A percentile compares a stretch with the other conserved stretches of the same genome.
Conservation (phyloP, 2,888 invertebrate species). For the Protula sp. region DNA sequence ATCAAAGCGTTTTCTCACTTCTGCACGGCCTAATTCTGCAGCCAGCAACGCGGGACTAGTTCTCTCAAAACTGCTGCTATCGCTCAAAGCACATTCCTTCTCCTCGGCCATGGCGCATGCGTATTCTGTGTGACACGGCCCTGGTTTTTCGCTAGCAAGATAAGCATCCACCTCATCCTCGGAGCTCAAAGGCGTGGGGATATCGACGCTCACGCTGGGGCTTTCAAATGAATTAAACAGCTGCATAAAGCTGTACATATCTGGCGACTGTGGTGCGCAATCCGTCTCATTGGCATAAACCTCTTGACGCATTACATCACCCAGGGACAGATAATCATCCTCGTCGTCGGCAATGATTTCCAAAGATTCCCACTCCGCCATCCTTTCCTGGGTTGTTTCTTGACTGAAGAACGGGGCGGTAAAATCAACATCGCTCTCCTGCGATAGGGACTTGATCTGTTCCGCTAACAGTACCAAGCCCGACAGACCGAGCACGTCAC, state of each 20-base stretch:
- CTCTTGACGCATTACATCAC: neutral
- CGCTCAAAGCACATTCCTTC: too few relatives aligned
- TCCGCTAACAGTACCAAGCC: neutral
- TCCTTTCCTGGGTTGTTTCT: neutral
- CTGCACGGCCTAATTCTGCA: too few relatives aligned
- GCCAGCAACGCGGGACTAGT: too few relatives aligned
- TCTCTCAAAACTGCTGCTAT: too few relatives aligned
- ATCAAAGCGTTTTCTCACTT: too few relatives aligned
- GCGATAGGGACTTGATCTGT: neutral
- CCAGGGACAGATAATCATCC: neutral
- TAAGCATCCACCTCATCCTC: slow-evolving; percentile 10
- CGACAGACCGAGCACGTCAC: neutral
- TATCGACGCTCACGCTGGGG: neutral
- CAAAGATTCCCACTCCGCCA: neutral
- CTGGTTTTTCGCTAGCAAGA: neutral
- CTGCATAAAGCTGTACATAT: too few relatives aligned
- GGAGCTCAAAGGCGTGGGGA: slow-evolving; percentile 9
- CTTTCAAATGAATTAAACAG: too few relatives aligned
- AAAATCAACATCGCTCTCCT: neutral
- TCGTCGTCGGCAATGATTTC: too few relatives aligned
- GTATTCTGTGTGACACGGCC: too few relatives aligned
- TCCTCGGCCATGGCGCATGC: too few relatives aligned
- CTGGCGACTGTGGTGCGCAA: neutral
- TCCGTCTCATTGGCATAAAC: neutral
- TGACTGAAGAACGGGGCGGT: neutral